Percentiles rank a stretch among this genome's conserved stretches.
Evolutionary conservation across 2,888 invertebrate genomes (phyloP).

Genomic region (Leptura quadrifasciata): DNA sequence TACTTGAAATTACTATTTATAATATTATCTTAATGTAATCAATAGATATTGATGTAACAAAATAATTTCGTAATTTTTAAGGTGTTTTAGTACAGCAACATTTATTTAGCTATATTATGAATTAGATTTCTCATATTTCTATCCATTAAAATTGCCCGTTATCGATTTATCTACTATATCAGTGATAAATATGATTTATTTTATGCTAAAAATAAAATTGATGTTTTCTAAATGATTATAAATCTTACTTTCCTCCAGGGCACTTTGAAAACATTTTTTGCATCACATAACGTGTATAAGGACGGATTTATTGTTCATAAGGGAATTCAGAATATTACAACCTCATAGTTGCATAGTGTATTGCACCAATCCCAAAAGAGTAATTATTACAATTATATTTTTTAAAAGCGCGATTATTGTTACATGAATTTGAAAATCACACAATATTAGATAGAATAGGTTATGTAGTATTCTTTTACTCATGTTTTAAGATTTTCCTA

Average conservation of each 20-base stretch:
- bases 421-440: neutral
- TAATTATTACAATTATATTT: conserved; percentile 22
- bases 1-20: too few species aligned
- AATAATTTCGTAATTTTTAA: too few species aligned
- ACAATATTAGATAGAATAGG: too few species aligned
- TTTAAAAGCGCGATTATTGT: conserved; percentile 9
- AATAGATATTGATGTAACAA: too few species aligned
- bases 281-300: conserved; percentile 26
- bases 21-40: too few species aligned
- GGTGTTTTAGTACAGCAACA: too few species aligned
- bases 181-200: neutral
- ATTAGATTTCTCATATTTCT: neutral
- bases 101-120: too few species aligned
- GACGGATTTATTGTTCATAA: conserved; percentile 19
- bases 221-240: conserved; percentile 32
- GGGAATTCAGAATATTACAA: conserved; percentile 30
- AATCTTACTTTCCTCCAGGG: conserved; percentile 27
- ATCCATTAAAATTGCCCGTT: neutral
- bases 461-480: too few species aligned
- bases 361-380: conserved; percentile 26
- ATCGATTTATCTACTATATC: neutral
- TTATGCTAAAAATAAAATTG: conserved; percentile 17
- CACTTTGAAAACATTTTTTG: conserved; percentile 30
- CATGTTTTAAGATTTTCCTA: too few species aligned
- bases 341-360: conserved; percentile 24